phyloP scores from a whole-genome alignment of 1,140 invertebrate genomes.

The Hyles vespertilio region DNA sequence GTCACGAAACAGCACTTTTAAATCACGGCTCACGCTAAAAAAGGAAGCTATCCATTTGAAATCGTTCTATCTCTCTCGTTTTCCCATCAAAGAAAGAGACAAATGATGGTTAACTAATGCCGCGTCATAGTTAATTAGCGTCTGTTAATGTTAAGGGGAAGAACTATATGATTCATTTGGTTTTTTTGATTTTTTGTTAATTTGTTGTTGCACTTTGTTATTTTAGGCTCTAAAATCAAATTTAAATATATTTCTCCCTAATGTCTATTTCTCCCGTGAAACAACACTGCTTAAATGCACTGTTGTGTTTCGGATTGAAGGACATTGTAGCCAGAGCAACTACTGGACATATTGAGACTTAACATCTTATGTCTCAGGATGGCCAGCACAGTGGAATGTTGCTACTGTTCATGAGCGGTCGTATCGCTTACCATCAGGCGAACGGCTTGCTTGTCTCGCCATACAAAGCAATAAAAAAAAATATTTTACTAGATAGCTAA shows the following conservation, averaged over 20 bases:
- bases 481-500: constrained; percentile 1
- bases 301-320: too few relatives aligned
- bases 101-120: constrained; percentile 45
- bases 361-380: too few relatives aligned
- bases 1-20: constrained; percentile 11
- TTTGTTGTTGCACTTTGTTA: neutral
- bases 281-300: too few relatives aligned
- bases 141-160: constrained; percentile 50
- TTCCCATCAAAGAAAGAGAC: constrained; percentile 29
- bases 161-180: constrained; percentile 9
- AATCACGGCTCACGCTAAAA: constrained; percentile 36
- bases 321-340: too few relatives aligned
- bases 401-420: too few relatives aligned
- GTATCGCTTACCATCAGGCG: too few relatives aligned
- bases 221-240: neutral
- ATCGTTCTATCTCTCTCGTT: constrained; percentile 36
- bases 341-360: too few relatives aligned
- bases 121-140: constrained; percentile 60
- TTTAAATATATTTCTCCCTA: neutral
- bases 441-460: too few relatives aligned
- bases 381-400: too few relatives aligned
- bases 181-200: neutral
- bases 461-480: too few relatives aligned
- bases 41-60: constrained; percentile 54
- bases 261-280: too few relatives aligned